Evolutionary conservation across 2,797 vertebrate genomes (phyloP).

Genomic region (Psittacula echo): DNA sequence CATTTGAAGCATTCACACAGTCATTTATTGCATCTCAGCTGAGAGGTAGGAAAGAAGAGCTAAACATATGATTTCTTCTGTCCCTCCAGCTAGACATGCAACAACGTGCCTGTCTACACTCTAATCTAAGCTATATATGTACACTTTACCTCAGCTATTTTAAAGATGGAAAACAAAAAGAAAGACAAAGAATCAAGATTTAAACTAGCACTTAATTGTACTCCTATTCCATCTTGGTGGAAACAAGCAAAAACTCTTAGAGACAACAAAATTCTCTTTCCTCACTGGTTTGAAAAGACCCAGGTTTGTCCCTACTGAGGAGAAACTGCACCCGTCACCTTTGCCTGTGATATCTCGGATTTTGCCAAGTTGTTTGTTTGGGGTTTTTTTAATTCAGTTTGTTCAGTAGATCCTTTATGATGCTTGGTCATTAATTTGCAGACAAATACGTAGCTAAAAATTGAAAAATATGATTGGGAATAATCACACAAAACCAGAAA

Average conservation of each 20-base stretch:
- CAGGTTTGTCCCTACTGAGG: neutral
- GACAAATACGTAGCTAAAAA: neutral
- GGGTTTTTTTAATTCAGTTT: neutral
- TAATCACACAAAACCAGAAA: neutral
- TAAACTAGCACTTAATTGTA: neutral
- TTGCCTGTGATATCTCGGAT: neutral
- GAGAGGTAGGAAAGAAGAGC: conserved; percentile 29
- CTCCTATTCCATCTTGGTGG: neutral
- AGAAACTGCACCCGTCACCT: neutral
- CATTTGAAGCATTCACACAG: neutral
- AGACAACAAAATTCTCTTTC: neutral
- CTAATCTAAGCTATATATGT: conserved; percentile 38
- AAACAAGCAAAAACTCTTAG: neutral
- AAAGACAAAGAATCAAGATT: conserved; percentile 28
- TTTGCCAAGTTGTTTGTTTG: neutral
- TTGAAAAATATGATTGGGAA: neutral
- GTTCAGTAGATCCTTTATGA: neutral
- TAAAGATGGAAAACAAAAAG: conserved; percentile 24
- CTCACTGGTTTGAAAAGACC: neutral
- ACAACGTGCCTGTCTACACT: conserved; percentile 43
- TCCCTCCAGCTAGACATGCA: conserved; percentile 52
- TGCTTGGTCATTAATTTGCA: neutral
- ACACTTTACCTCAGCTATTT: conserved; percentile 58
- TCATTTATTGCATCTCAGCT: conserved; percentile 28
- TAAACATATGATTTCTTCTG: conserved; percentile 50